phyloP scores from a whole-genome alignment of 2,888 invertebrate genomes.

The Acanthosepion esculentum region DNA sequence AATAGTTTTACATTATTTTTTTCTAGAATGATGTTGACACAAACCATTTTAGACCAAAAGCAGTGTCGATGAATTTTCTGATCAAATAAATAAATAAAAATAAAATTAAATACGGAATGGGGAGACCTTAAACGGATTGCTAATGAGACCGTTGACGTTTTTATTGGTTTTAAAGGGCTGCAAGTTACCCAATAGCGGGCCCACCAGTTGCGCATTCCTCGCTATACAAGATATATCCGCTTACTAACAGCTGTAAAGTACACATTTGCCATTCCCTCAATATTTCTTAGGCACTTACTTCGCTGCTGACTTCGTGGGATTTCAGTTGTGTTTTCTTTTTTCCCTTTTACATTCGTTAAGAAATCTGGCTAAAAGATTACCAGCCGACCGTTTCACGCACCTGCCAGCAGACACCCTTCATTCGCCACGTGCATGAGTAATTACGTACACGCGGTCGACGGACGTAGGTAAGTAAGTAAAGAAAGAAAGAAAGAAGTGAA shows the following conservation, averaged over 20 bases:
- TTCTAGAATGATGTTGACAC: background rate
- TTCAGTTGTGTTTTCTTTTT: background rate
- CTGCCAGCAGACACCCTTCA: constrained; percentile 25
- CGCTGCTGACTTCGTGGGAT: background rate
- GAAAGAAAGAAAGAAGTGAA: background rate
- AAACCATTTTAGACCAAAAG: background rate
- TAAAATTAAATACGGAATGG: background rate
- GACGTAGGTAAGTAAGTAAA: background rate
- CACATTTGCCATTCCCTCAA: background rate
- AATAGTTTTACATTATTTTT: background rate
- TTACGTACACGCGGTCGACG: background rate
- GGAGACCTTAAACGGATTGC: background rate
- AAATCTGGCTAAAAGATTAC: background rate
- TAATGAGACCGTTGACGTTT: constrained; percentile 12
- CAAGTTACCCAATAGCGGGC: constrained; percentile 8
- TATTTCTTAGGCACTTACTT: background rate
- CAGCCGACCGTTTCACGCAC: background rate
- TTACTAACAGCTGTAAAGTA: background rate
- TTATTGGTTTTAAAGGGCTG: background rate
- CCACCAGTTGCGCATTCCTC: constrained; percentile 33
- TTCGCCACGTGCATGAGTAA: constrained; percentile 4
- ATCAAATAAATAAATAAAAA: background rate
- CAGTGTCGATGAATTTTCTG: background rate
- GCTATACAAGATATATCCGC: background rate
- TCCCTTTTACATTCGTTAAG: background rate